Base-by-base conservation (phyloP, 2,888 invertebrate genomes). In the Bombylius major region DNA sequence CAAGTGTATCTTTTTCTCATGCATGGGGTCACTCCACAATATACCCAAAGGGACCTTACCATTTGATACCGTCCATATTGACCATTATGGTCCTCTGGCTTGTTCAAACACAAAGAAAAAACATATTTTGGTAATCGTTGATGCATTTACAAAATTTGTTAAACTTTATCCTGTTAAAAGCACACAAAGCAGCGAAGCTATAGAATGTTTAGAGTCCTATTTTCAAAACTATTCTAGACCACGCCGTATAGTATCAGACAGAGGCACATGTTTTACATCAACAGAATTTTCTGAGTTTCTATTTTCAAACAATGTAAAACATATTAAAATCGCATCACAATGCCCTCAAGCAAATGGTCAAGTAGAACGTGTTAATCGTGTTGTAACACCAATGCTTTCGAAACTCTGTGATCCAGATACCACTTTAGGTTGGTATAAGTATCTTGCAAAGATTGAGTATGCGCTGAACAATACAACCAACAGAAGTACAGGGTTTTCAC, bases 31-130 rank as follows among this genome's bases (percentile, higher is more conserved):
- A n/a, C 53, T 69, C 12, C 63, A 67, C 47, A 56, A 58, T 33
- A 64, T 68, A 12, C 59, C 54, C 6, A 66, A 66, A 48, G 64
- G 62, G 6, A 59, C 62, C 5, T 23, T 60, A 34, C 66, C 65
- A 14, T 66, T 67, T 31, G 50, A 53, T 12, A 54, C 54, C 5
- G 12, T 59, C 31, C 60, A 62, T 36, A 52, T 56, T 5, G 59
- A 60, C 33, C 55, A 60, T 33, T 57, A 50, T 45, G 58, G 59
- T 23, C 72, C 72, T 5, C 71, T 73, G 54, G 63, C 64, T 9
- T 63, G 56, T 13, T 68, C 64, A 47, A 62, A 55, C 23, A 58
- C 53, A 0, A 62, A 64, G 39, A 71, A 72, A 52, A 60, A 62
- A 13, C 47, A 55, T 55, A 51, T 58, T 36, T 56, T 55, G 34